Conservation (phyloP, 2,797 vertebrate genomes). For the Poeciliopsis paucimaculata region DNA sequence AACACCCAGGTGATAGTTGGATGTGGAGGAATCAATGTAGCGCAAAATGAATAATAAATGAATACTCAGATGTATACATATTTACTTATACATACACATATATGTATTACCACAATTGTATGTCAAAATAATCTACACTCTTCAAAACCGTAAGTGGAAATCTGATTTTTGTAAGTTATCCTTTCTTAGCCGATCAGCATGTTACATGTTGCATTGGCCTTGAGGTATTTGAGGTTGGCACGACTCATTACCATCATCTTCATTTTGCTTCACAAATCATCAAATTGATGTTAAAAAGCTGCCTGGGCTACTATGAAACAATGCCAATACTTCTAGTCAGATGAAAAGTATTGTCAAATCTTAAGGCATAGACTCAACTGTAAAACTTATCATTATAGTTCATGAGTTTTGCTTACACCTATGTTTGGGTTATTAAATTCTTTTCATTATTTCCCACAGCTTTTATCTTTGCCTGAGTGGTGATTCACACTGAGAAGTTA, state of each 20-base stretch:
- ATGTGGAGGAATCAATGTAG: no score
- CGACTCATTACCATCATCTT: neutral
- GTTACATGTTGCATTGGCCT: neutral
- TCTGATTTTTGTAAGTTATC: neutral
- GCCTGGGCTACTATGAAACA: neutral
- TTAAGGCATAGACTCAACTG: neutral
- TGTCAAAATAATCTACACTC: no score
- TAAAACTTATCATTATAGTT: neutral
- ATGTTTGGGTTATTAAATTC: constrained; percentile 18
- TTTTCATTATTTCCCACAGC: no score
- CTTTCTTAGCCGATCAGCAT: neutral
- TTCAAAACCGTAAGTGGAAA: no score
- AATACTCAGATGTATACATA: no score
- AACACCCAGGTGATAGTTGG: no score
- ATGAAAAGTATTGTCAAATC: neutral
- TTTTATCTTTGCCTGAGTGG: constrained; percentile 49
- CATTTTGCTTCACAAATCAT: neutral
- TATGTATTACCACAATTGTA: no score
- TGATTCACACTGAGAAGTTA: constrained; percentile 73
- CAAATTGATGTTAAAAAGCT: neutral
- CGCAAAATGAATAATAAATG: no score
- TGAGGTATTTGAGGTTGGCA: neutral
- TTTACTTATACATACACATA: no score
- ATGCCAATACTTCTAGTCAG: neutral
- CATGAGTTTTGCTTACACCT: constrained; percentile 8